These are phyloP conservation scores for Rhynchonema sp. DNA, from an alignment of 2,888 invertebrate species.

Conservation along the genomic window DNA sequence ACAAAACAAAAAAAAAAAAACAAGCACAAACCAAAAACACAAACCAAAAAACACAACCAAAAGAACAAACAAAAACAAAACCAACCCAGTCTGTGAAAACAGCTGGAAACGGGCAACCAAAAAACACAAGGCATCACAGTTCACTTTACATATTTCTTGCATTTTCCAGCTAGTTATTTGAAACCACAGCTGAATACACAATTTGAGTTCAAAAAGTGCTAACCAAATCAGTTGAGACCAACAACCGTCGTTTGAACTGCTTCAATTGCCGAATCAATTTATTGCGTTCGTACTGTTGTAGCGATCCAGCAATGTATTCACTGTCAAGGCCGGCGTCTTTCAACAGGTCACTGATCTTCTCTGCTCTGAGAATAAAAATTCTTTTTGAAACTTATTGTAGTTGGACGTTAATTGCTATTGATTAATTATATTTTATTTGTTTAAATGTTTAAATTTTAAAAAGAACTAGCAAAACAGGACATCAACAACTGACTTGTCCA, in stretches of 20 bases:
- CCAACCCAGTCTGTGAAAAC: too few relatives aligned
- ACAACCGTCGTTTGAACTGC: constrained; percentile 56
- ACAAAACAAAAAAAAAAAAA: too few relatives aligned
- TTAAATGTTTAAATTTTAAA: too few relatives aligned
- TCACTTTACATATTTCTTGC: too few relatives aligned
- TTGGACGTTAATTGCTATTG: background rate
- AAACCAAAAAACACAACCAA: background rate
- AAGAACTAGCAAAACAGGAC: background rate
- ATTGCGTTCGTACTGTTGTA: constrained; percentile 56
- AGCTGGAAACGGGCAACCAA: too few relatives aligned
- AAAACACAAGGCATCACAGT: too few relatives aligned
- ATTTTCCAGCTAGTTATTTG: too few relatives aligned
- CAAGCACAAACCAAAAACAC: too few relatives aligned
- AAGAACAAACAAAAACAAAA: too few relatives aligned
- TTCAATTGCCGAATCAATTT: constrained; percentile 56
- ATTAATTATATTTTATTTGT: background rate
- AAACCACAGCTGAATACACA: too few relatives aligned
- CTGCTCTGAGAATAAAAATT: background rate
- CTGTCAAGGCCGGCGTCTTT: constrained; percentile 54
- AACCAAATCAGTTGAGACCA: constrained; percentile 59
- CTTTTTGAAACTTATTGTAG: background rate
- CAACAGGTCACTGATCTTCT: constrained; percentile 29
- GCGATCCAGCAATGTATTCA: constrained; percentile 53
- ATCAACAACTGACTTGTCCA: constrained; percentile 40
- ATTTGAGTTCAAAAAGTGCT: too few relatives aligned